phyloP scores from a whole-genome alignment of 2,888 invertebrate species.

The Heliconius cydno region DNA sequence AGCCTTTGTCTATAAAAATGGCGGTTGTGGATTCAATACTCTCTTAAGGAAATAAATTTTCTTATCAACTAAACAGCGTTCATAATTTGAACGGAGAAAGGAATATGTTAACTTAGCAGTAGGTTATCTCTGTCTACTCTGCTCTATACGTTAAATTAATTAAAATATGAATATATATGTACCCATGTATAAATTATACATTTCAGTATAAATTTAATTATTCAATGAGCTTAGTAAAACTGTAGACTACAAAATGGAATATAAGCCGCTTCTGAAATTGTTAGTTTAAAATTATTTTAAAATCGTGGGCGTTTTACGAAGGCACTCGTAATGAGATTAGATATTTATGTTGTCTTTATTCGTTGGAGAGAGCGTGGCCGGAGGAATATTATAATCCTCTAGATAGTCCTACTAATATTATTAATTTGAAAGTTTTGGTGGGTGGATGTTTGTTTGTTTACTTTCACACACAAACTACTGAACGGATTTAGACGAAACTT shows the following conservation, averaged over 20 bases:
- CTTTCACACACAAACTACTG: too few relatives aligned
- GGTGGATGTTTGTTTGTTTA: too few relatives aligned
- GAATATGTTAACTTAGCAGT: too few relatives aligned
- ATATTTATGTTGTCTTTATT: constrained; percentile 11
- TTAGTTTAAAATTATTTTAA: constrained; percentile 3
- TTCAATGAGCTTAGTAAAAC: background rate
- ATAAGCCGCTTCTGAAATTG: background rate
- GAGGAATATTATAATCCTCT: background rate
- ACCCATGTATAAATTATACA: background rate
- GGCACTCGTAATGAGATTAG: constrained; percentile 11
- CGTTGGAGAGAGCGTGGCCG: background rate
- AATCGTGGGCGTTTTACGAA: constrained; percentile 13
- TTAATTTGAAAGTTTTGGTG: too few relatives aligned
- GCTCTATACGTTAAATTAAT: too few relatives aligned
- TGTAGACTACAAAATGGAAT: background rate
- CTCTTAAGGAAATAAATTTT: background rate
- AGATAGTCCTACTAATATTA: too few relatives aligned
- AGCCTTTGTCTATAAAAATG: background rate
- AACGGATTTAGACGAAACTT: too few relatives aligned
- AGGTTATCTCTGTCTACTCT: too few relatives aligned
- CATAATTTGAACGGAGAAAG: too few relatives aligned
- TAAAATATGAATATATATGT: too few relatives aligned
- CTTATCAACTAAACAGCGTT: too few relatives aligned
- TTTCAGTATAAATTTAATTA: background rate
- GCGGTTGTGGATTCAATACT: background rate